These are phyloP conservation scores for Ammospiza nelsoni DNA, from an alignment of 2,113 vertebrate species.

Conservation along the genomic window DNA sequence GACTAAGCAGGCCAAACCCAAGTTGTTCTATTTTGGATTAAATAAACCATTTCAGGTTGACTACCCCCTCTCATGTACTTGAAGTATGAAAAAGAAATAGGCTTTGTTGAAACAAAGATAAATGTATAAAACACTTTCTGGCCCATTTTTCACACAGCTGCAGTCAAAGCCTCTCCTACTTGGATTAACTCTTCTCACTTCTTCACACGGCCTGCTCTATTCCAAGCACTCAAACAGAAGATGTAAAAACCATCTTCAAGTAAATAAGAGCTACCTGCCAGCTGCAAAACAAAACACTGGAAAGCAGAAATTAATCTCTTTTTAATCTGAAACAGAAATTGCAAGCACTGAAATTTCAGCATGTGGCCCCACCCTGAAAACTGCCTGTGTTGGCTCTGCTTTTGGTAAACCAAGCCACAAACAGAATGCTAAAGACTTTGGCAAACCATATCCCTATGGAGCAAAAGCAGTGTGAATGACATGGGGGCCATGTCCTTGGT, in stretches of 20 bases:
- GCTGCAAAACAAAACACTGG: conserved; percentile 10
- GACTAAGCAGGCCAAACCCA: conserved; percentile 17
- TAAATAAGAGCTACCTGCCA: conserved; percentile 48
- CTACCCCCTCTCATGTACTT: neutral
- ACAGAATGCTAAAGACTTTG: neutral
- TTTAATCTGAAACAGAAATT: conserved; percentile 55
- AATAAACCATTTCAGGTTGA: conserved; percentile 56
- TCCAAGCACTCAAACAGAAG: neutral
- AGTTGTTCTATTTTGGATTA: conserved; percentile 48
- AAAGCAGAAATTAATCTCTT: neutral
- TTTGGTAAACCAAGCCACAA: neutral
- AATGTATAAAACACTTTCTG: conserved; percentile 52
- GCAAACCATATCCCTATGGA: neutral
- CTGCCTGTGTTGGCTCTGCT: neutral
- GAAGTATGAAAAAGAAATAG: conserved; percentile 30
- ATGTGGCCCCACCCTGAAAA: neutral
- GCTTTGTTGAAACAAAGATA: conserved; percentile 47
- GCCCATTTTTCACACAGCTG: conserved; percentile 58
- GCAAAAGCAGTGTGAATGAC: neutral
- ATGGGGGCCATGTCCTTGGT: neutral
- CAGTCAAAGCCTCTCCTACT: conserved; percentile 27
- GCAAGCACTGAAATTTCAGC: neutral
- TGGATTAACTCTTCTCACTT: conserved; percentile 42
- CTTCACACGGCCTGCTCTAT: neutral
- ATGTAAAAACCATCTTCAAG: neutral